phyloP scores from a whole-genome alignment of 2,797 vertebrate genomes.

The Sebastiscus tertius region DNA sequence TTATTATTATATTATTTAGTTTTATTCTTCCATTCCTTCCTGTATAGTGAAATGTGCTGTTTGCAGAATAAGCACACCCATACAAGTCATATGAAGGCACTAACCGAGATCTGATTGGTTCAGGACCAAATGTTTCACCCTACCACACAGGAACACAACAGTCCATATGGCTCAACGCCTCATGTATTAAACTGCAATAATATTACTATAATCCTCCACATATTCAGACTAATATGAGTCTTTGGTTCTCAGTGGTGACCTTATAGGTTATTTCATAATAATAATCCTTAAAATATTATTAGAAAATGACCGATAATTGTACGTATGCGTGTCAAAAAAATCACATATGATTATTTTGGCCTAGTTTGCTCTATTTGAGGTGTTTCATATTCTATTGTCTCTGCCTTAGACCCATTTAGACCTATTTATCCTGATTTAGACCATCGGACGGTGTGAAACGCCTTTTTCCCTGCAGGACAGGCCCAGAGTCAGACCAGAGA shows the following conservation, averaged over 20 bases:
- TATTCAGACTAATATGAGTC: not conserved
- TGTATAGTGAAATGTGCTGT: not conserved
- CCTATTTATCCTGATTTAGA: constrained; percentile 14
- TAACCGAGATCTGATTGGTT: not conserved
- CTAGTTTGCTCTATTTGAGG: not conserved
- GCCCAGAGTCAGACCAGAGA: constrained; percentile 41
- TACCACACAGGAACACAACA: not conserved
- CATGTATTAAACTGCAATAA: not conserved
- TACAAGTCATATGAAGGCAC: not conserved
- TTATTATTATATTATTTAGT: no score
- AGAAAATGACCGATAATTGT: not conserved
- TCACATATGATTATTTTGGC: not conserved
- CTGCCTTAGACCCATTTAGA: constrained; percentile 14
- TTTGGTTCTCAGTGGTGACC: not conserved
- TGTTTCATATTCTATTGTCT: not conserved
- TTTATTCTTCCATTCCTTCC: not conserved
- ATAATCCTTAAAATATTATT: not conserved
- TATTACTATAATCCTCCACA: not conserved
- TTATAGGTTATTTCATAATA: not conserved
- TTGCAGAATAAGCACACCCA: constrained; percentile 10
- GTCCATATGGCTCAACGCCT: not conserved
- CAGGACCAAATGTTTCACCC: not conserved
- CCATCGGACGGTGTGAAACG: constrained; percentile 56
- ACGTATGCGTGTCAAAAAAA: not conserved
- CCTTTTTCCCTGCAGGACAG: constrained; percentile 67